Evolutionary conservation across 1,140 invertebrate genomes (phyloP).

Genomic region (Apolygus lucorum): DNA sequence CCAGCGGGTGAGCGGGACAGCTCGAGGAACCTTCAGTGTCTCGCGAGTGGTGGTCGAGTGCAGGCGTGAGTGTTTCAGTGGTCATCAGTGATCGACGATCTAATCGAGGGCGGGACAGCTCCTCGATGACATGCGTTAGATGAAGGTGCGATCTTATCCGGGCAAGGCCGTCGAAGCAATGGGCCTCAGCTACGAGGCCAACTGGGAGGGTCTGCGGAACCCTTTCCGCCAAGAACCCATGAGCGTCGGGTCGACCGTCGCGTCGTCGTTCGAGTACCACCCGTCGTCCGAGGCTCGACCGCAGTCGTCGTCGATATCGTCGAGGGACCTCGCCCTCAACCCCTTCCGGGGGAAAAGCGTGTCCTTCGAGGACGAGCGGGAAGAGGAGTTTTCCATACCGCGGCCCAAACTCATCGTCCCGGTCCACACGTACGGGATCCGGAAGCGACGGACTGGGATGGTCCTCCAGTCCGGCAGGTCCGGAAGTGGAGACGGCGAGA

Average conservation of each 20-base stretch:
- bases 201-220: constrained; percentile 54
- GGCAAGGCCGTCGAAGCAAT: constrained; percentile 59
- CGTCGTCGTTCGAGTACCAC: constrained; percentile 24
- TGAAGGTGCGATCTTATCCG: constrained; percentile 75
- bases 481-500: constrained; percentile 37
- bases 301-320: neutral
- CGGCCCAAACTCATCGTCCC: constrained; percentile 74
- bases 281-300: too few relatives aligned
- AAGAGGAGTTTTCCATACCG: constrained; percentile 66
- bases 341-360: neutral
- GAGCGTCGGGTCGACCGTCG: constrained; percentile 34
- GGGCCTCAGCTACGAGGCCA: constrained; percentile 71
- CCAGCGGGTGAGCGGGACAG: neutral
- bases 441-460: constrained; percentile 67
- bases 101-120: neutral
- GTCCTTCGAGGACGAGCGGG: constrained; percentile 28
- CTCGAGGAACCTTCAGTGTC: neutral
- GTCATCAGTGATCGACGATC: too few relatives aligned
- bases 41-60: neutral
- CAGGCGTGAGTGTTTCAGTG: neutral
- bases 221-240: constrained; percentile 33
- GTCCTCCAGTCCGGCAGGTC: constrained; percentile 37
- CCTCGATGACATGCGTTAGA: constrained; percentile 35
- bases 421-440: constrained; percentile 71
- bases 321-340: neutral